phyloP scores from a whole-genome alignment of 2,797 vertebrate species.

The Manis pentadactyla region DNA sequence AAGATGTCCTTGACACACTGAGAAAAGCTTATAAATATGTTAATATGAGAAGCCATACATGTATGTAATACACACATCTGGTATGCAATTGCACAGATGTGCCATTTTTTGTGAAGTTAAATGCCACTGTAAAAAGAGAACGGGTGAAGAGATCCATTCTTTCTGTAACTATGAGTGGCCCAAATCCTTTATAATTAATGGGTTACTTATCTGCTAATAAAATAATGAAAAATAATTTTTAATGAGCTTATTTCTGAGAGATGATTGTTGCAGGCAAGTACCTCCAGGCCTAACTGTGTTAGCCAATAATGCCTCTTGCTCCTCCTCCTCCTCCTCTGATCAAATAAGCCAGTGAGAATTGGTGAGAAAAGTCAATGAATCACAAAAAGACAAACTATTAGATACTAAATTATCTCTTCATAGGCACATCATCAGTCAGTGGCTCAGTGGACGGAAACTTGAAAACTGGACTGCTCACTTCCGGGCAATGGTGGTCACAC shows the following conservation, averaged over 20 bases:
- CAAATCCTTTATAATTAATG: slow-evolving; percentile 2
- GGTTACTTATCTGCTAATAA: slow-evolving; percentile 5
- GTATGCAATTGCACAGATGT: not conserved
- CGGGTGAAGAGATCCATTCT: not conserved
- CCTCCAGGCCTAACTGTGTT: not conserved
- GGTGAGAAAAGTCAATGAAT: not conserved
- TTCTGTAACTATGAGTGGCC: not conserved
- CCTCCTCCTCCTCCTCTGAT: not conserved
- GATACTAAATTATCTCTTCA: slow-evolving; percentile 19
- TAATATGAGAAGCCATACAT: not conserved
- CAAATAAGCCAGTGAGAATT: not conserved
- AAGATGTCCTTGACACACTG: not conserved
- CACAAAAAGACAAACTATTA: not conserved
- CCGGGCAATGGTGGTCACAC: slow-evolving; percentile 96
- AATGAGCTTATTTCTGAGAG: slow-evolving; percentile 12
- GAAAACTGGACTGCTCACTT: slow-evolving; percentile 89
- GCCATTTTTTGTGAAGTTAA: not conserved
- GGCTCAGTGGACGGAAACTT: not conserved
- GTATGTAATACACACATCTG: not conserved
- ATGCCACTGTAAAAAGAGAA: not conserved
- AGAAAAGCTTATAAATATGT: not conserved
- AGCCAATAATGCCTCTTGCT: not conserved
- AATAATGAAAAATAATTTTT: slow-evolving; percentile 30
- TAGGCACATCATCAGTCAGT: not conserved
- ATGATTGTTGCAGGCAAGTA: not conserved